Evolutionary conservation across 1,140 invertebrate species (phyloP).

Genomic region (Sipha flava): DNA sequence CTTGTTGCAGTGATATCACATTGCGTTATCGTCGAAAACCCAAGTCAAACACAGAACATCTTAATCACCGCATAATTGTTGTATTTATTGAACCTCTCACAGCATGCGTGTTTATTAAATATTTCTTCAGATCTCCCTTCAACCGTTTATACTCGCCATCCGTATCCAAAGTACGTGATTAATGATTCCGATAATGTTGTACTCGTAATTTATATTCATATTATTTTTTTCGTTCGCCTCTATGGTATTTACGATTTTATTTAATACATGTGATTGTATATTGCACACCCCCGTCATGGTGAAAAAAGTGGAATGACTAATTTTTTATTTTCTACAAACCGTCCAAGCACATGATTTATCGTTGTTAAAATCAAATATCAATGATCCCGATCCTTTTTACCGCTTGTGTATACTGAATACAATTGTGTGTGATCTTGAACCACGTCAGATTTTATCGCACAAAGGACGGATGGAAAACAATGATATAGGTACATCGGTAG

Average conservation of each 20-base stretch:
- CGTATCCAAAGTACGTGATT: background rate
- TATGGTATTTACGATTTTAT: background rate
- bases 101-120: background rate
- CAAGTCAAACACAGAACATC: background rate
- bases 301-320: background rate
- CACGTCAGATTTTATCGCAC: background rate
- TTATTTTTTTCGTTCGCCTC: background rate
- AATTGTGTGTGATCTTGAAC: background rate
- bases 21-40: background rate
- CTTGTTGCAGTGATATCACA: too few relatives aligned
- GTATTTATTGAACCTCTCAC: background rate
- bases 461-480: background rate
- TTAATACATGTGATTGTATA: background rate
- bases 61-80: background rate
- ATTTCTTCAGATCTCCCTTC: background rate
- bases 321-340: background rate
- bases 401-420: background rate
- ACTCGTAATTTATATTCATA: background rate
- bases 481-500: background rate
- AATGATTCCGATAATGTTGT: background rate
- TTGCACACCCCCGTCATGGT: background rate
- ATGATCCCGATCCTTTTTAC: background rate
- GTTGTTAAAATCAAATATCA: background rate
- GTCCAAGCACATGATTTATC: background rate
- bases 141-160: background rate